Conservation (phyloP, 2,888 invertebrate species). For the Theristus sp. region DNA sequence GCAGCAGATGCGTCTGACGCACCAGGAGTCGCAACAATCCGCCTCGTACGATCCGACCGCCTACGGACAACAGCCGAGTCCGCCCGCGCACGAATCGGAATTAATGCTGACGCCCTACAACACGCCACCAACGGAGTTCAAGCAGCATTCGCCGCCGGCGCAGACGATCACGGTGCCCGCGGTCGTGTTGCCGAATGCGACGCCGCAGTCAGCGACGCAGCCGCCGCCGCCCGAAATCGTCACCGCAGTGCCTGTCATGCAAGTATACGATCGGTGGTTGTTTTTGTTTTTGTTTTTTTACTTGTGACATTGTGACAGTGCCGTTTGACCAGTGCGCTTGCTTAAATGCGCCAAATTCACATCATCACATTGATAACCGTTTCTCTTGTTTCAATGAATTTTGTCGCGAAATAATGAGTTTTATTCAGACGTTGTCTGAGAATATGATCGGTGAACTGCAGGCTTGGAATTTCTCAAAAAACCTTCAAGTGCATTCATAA, state of each 20-base stretch:
- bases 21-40: background rate
- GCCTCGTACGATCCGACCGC: background rate
- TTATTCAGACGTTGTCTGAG: too few species aligned
- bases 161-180: background rate
- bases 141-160: background rate
- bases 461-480: too few species aligned
- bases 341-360: too few species aligned
- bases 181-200: background rate
- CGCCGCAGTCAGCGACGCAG: background rate
- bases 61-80: background rate
- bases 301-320: too few species aligned
- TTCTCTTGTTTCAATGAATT: too few species aligned
- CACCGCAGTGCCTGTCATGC: background rate
- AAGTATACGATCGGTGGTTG: too few species aligned
- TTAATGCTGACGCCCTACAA: background rate
- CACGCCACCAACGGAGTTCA: background rate
- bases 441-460: too few species aligned
- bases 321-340: too few species aligned
- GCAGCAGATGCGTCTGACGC: background rate
- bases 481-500: too few species aligned
- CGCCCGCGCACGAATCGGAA: background rate
- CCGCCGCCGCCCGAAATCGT: background rate
- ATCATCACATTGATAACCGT: too few species aligned
- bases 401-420: too few species aligned
- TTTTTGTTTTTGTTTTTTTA: too few species aligned